Conservation (phyloP, 2,113 vertebrate genomes). For the Pituophis catenifer region DNA sequence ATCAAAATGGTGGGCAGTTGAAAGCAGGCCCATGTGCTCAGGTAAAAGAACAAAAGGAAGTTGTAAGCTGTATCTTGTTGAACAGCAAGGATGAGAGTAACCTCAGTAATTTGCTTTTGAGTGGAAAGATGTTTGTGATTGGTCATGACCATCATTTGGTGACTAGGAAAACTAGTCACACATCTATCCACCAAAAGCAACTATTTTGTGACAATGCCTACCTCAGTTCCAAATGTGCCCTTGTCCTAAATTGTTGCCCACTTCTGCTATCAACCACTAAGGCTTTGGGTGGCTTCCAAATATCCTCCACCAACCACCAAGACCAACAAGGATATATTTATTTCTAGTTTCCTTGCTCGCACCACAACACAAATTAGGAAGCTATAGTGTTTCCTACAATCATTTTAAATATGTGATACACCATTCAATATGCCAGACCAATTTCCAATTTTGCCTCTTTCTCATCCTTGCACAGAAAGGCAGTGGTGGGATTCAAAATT, state of each 20-base stretch:
- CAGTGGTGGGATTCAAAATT: too few relatives aligned
- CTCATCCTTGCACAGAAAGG: not conserved
- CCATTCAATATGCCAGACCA: not conserved
- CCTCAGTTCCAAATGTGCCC: not conserved
- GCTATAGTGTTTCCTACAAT: not conserved
- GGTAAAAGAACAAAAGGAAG: not conserved
- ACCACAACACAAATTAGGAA: not conserved
- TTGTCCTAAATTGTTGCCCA: not conserved
- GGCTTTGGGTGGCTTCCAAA: not conserved
- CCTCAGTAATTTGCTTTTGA: not conserved
- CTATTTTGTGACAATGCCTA: not conserved
- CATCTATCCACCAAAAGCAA: not conserved
- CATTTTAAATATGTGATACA: not conserved
- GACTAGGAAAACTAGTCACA: not conserved
- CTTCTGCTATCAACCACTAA: not conserved
- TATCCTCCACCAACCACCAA: not conserved
- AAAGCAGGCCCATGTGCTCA: not conserved
- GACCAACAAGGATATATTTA: not conserved
- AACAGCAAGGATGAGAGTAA: not conserved
- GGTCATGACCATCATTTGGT: not conserved
- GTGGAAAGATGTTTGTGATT: not conserved
- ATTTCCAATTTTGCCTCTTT: not conserved
- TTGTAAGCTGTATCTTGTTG: not conserved
- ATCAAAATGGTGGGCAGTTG: not conserved
- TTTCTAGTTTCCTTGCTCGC: not conserved